Evolutionary conservation across 2,113 vertebrate genomes (phyloP).

Genomic region (Chamaetylas fuelleborni): DNA sequence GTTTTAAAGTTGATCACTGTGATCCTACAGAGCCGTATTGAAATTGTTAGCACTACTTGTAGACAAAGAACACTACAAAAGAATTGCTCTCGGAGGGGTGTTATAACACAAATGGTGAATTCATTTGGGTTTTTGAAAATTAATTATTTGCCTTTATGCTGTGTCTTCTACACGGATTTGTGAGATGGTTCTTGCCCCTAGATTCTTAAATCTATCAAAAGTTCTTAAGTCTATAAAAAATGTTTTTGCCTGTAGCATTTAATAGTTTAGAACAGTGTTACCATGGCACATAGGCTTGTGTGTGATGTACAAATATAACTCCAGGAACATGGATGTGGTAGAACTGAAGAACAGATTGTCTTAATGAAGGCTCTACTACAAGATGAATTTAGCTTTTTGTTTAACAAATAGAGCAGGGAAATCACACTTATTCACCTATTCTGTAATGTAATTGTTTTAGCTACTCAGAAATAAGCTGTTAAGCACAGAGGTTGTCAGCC

Average conservation of each 20-base stretch:
- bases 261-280: background rate
- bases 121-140: background rate
- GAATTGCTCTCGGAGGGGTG: rapidly evolving
- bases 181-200: background rate
- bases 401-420: background rate
- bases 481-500: background rate
- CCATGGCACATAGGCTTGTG: rapidly evolving
- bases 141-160: background rate
- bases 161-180: background rate
- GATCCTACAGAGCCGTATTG: background rate
- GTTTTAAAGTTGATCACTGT: background rate
- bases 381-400: background rate
- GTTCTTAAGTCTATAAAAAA: background rate
- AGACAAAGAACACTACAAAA: background rate
- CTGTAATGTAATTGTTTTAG: background rate
- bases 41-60: background rate
- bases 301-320: background rate
- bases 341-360: background rate
- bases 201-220: background rate
- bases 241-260: background rate
- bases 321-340: background rate
- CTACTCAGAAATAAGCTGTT: background rate
- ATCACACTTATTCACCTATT: background rate
- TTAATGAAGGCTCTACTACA: background rate
- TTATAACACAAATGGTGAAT: background rate